These are phyloP conservation scores for Microctenopoma stevenorrisi DNA, from an alignment of 2,797 vertebrate species.

Conservation along the genomic window DNA sequence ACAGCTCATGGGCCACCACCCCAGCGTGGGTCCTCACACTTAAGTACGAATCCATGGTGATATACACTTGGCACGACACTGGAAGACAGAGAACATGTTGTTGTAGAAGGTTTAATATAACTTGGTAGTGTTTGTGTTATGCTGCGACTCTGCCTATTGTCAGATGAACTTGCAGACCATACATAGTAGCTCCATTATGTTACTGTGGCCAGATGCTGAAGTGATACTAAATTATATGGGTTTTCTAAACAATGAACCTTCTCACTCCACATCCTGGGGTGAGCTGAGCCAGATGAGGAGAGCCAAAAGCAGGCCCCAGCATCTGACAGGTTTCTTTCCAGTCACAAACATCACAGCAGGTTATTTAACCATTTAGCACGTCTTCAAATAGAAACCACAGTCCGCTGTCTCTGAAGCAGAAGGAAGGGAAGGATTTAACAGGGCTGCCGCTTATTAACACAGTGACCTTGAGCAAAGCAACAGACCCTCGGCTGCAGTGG, in stretches of 20 bases:
- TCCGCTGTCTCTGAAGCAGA: too few relatives aligned
- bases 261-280: too few relatives aligned
- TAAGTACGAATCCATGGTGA: conserved; percentile 93
- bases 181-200: background rate
- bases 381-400: background rate
- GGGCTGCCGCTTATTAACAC: background rate
- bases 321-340: background rate
- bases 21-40: conserved; percentile 89
- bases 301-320: background rate
- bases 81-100: conserved; percentile 54
- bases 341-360: too few relatives aligned
- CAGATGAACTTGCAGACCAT: background rate
- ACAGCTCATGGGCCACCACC: conserved; percentile 87
- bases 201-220: background rate
- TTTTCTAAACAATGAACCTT: background rate
- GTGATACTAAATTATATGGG: background rate
- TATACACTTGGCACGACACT: conserved; percentile 94
- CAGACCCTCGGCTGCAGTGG: too few relatives aligned
- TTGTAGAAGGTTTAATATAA: background rate
- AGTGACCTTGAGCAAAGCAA: background rate
- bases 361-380: too few relatives aligned
- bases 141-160: too few relatives aligned
- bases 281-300: too few relatives aligned
- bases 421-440: too few relatives aligned
- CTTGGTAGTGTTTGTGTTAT: background rate